Evolutionary conservation across 2,888 invertebrate genomes (phyloP), one percentile per base, ranked within the genome.

Genomic region (Diachrysia chrysitis): DNA sequence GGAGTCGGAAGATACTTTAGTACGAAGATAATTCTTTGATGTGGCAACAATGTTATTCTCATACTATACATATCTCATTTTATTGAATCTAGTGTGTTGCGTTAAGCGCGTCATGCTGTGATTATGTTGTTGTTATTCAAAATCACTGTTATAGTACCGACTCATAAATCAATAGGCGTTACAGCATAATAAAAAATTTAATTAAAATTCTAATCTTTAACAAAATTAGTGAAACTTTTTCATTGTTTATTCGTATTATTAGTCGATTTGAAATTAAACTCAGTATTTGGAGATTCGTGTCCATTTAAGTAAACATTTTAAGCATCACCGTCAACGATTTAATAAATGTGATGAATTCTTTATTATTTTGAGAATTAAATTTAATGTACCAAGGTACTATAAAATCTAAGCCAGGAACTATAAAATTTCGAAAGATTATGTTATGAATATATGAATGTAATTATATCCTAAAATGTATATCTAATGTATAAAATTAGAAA

Each of bases 1-100:
- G 89, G 95, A 95, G 94, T 89, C 87, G 88, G 93, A 89, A 85
- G 89, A 93, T 92, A 89, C 83, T 85, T 85, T 83, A 79, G 83
- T 83, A 76, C 74, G 79, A 74, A 71, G 42, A 57, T 37, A 58
- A 82, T 89, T 89, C 85, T 91, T 89, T 78, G 42, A 71, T 81
- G 78, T 93, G 91, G 93, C 93, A 93, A 81, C 66, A 73, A 67
- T 65, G 17, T 25, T 23, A 37, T n/a, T n/a, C n/a, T n/a, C n/a
- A n/a, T n/a, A n/a, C n/a, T n/a, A n/a, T 57, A 37, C 56, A 89
- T 74, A 71, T 76, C 72, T 48, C 58, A 42, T 71, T 42, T n/a
- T 32, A 63, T 69, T 74, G 51, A 60, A 42, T 23, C 35, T 58
- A 42, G 10, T 32, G 14, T 19, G 10, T 42, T 2, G 25, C 29